Base-by-base conservation (phyloP, 1,140 invertebrate species). In the Micrasema longulum region DNA sequence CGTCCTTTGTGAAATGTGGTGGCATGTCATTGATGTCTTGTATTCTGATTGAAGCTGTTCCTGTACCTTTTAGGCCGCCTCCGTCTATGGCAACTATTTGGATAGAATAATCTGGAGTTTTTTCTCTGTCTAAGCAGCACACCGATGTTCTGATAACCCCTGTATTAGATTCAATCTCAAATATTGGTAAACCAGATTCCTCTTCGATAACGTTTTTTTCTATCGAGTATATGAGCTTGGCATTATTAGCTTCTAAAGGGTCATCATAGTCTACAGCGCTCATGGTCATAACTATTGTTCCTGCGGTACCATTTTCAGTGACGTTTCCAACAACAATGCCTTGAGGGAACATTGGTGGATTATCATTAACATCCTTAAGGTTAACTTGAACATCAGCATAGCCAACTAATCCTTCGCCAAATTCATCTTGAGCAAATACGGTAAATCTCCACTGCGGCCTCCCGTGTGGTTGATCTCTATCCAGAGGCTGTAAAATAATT, bases 281-380 rank as follows among this genome's bases (percentile, higher is more conserved):
- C 85, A 91, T 91, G 43, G 88, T 91, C 90, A 91, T 91, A 36
- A 91, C 90, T 12, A 90, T 81, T 76, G 87, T 87, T 68, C 85
- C 88, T 68, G 87, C 85, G 12, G 88, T 89, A 31, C 88, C 89
- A 77, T 90, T 90, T 78, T 90, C 89, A 10, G 88, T 90, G 20
- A 90, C 87, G 76, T 90, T 90, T 64, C 89, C 89, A 69, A 86
- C 85, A 77, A 89, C 89, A 65, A 89, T 82, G 50, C 85, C 87
- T 75, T 86, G 83, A 55, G 89, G 88, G 80, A 93, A 94, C 65
- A 90, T 83, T n/a, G 92, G 92, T 9, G 87, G 85, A 80, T 94
- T 93, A 82, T 93, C 92, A 79, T 93, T 93, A 76, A 92, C 89
- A 78, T 93, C 92, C 74, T 88, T 87, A 2, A 92, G 84, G 78